These are phyloP conservation scores for Turdus rufiventris DNA, from an alignment of 2,113 vertebrate species.

Conservation along the genomic window DNA sequence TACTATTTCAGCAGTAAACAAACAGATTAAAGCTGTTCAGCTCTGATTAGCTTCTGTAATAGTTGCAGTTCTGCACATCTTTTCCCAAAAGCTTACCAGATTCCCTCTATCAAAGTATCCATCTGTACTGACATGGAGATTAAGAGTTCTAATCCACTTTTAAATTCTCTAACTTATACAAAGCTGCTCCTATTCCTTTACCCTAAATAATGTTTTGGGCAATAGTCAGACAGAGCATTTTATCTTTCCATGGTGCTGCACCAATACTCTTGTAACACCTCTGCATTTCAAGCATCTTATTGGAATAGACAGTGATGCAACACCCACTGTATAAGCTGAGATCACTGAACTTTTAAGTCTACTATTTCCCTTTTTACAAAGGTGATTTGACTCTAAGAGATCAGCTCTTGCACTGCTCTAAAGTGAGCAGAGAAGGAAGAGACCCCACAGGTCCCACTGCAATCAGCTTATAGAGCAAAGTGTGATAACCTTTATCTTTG, in stretches of 20 bases:
- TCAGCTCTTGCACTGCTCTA: neutral
- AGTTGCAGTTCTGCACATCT: neutral
- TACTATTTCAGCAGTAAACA: neutral
- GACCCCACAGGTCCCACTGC: neutral
- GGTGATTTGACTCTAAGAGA: neutral
- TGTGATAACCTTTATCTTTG: neutral
- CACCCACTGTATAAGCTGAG: neutral
- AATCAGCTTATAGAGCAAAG: neutral
- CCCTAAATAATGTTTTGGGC: neutral
- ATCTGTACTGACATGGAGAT: neutral
- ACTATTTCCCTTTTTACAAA: neutral
- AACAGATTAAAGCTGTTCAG: constrained; percentile 8
- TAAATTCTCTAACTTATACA: neutral
- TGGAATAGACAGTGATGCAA: neutral
- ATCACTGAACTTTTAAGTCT: neutral
- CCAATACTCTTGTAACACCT: neutral
- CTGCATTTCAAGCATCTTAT: neutral
- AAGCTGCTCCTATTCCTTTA: neutral
- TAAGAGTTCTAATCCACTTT: constrained; percentile 4
- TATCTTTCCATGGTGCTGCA: rapidly evolving
- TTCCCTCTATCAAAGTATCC: neutral
- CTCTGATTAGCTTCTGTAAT: neutral
- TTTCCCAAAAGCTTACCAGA: neutral
- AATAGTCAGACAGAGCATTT: neutral
- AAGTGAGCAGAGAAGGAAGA: neutral